Evolutionary conservation across 2,113 vertebrate species (phyloP), one percentile per base, ranked within the genome.

Genomic region (Notothenia coriiceps): DNA sequence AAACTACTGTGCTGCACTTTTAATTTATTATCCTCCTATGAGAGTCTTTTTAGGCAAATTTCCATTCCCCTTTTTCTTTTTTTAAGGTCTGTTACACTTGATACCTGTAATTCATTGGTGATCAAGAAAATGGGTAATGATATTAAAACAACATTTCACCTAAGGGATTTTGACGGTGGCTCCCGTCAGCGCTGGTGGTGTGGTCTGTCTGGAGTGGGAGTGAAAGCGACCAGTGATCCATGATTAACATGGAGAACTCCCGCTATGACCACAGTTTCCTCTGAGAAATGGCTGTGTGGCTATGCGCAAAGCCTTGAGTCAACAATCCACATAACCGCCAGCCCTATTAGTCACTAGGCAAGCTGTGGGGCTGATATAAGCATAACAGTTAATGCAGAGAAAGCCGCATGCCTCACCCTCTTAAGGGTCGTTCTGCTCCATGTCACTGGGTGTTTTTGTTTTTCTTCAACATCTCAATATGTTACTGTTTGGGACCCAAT

Each of bases 261-360:
- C 91, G 85, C 88, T 75, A 80, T 83, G 90, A 92, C 94, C 93
- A 91, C 94, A 93, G 79, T 91, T 93, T 93, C 93, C 92, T 90
- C 89, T 90, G 85, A 93, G 88, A 93, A 93, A 87, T 54, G 73
- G 60, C 88, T 70, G 84, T 90, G 89, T 83, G 92, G 89, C 80
- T 83, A 63, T 79, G 91, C 77, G 80, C 85, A 91, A 92, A 93
- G 80, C 83, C 90, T 87, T 87, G 87, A 92, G 88, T 93, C 89
- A 93, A 92, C 92, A 90, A 80, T 76, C 89, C 87, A 55, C 88
- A 86, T 62, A 86, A 89, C 83, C 89, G 17, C 90, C 86, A 67
- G 82, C 78, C 44, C 68, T 73, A 78, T 94, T 93, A 93, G 82
- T 94, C 89, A 93, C 87, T 79, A 64, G 79, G 86, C 71, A 86